These are phyloP conservation scores for Amblyjoppa proteus DNA, from an alignment of 2,888 invertebrate genomes.

Conservation along the genomic window DNA sequence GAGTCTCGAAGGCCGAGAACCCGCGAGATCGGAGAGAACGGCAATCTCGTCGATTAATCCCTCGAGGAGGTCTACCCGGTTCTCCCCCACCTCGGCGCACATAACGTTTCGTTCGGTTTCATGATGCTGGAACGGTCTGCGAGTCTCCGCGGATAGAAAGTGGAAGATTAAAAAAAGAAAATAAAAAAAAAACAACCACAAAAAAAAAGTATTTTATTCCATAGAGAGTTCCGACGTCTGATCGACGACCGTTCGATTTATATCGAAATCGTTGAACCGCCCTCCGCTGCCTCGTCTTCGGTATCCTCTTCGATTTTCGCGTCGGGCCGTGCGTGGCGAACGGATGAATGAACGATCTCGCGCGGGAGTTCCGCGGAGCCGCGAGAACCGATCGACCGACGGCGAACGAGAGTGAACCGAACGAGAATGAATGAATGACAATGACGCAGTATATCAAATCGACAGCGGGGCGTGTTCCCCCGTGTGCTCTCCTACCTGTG, in stretches of 20 bases:
- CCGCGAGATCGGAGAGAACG: slow-evolving; percentile 47
- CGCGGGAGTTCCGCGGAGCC: slow-evolving; percentile 61
- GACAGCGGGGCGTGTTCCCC: slow-evolving; percentile 71
- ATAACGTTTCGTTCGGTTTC: slow-evolving; percentile 36
- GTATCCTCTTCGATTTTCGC: slow-evolving; percentile 44
- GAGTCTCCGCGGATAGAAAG: slow-evolving; percentile 19
- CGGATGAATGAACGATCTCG: slow-evolving; percentile 69
- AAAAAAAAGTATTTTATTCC: slow-evolving; percentile 3
- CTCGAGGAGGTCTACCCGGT: slow-evolving; percentile 46
- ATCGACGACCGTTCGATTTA: slow-evolving; percentile 45
- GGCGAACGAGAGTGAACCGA: slow-evolving; percentile 67
- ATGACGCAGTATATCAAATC: slow-evolving; percentile 79
- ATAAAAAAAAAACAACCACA: background rate
- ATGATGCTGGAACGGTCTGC: slow-evolving; percentile 12
- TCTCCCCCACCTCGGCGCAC: slow-evolving; percentile 7
- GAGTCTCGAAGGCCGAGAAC: slow-evolving; percentile 47
- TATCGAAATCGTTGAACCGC: slow-evolving; percentile 48
- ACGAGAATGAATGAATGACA: slow-evolving; percentile 77
- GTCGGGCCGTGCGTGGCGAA: slow-evolving; percentile 46
- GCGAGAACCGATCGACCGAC: slow-evolving; percentile 59
- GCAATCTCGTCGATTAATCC: slow-evolving; percentile 68
- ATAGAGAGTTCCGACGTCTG: slow-evolving; percentile 21
- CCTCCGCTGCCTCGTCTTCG: slow-evolving; percentile 27
- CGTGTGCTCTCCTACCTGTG: slow-evolving; percentile 57
- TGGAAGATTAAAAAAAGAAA: slow-evolving; percentile 12